Evolutionary conservation across 2,797 vertebrate genomes (phyloP).

Genomic region (Cirrhinus mrigala): DNA sequence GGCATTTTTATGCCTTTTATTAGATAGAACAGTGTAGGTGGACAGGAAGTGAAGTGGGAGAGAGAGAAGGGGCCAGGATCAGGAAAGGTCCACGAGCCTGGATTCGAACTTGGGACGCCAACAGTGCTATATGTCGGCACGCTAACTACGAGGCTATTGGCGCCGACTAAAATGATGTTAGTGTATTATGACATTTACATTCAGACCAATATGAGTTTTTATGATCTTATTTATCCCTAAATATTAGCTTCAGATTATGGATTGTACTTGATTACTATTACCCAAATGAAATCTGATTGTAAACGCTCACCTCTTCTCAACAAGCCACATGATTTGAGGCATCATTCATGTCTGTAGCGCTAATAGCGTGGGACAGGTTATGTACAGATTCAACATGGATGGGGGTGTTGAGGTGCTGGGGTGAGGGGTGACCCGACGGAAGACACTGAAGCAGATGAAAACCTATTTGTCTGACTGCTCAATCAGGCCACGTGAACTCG

Average conservation of each 20-base stretch:
- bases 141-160: too few species aligned
- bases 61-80: too few species aligned
- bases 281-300: not conserved
- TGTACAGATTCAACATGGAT: conserved; percentile 33
- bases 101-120: too few species aligned
- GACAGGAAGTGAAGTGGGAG: too few species aligned
- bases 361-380: not conserved
- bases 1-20: too few species aligned
- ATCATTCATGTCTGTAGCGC: not conserved
- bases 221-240: not conserved
- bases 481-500: conserved; percentile 80
- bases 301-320: not conserved
- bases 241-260: not conserved
- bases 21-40: too few species aligned
- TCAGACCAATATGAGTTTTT: not conserved
- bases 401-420: conserved; percentile 15
- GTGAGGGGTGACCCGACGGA: conserved; percentile 54
- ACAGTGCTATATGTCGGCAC: too few species aligned
- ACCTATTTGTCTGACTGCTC: conserved; percentile 69
- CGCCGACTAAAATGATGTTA: too few species aligned
- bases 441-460: conserved; percentile 72
- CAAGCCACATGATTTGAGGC: not conserved
- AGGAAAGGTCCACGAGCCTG: too few species aligned
- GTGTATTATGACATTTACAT: not conserved
- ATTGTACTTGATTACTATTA: not conserved